Evolutionary conservation across 2,113 vertebrate species (phyloP), one percentile per base, ranked within the genome.

Genomic region (Epinephelus fuscoguttatus): DNA sequence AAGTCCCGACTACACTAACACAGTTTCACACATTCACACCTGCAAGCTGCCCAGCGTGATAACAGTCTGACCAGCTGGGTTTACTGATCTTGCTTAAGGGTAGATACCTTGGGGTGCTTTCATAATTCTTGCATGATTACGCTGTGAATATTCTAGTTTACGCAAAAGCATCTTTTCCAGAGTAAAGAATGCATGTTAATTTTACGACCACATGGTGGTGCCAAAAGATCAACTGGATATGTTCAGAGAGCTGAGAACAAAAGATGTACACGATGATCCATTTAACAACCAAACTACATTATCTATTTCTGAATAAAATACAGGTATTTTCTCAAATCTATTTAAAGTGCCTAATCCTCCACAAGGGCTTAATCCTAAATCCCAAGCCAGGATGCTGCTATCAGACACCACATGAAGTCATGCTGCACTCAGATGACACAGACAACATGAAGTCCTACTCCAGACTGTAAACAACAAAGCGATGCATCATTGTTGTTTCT

Each of bases 301-400:
- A 47, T 53, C 37, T 10, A 56, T 71, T 71, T 72, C 18, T 42
- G 17, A 30, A 50, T 70, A 30, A 66, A 50, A 71, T 6, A 15
- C 33, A 68, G 8, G 56, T 42, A 70, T 53, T 60, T 50, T 25
- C 37, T 70, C n/a, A 61, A 15, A 67, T 57, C 57, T 76, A 56
- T 40, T 49, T 33, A 18, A 12, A 66, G 21, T 0, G 25, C 21
- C 59, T 83, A 77, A 83, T 83, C 81, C 81, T 59, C 50, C 60
- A 33, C 33, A 49, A 45, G 67, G 60, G 45, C 21, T 57, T 66
- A 83, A 64, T 66, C 60, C 68, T 50, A 63, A 75, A 84, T 15
- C 57, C 53, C 12, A 25, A 10, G 7, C 42, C 55, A 82, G 80
- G 57, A 21, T 13, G 70, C 70, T 27, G 70, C 55, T 11, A n/a